Base-by-base conservation (phyloP, 2,797 vertebrate genomes). In the Enteromius anoplus region DNA sequence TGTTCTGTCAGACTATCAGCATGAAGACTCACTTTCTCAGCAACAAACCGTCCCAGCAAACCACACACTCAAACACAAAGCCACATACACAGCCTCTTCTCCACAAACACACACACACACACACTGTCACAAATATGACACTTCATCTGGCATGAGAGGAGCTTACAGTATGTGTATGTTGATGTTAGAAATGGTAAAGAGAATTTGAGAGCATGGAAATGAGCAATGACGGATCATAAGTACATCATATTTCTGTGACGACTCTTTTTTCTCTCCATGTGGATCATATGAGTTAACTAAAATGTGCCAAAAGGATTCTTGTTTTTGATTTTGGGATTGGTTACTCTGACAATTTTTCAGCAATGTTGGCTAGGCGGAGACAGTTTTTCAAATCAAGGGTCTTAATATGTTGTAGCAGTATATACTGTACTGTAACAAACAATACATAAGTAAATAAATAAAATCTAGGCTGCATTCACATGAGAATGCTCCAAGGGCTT, bases 1-100 rank as follows among this genome's bases (percentile, higher is more conserved):
- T 90, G 90, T 88, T 89, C 92, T 90, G 91, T 92, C 92, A 93
- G 88, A 87, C 10, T 12, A 58, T 76, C 84, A 85, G 75, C 77
- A 40, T 81, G 85, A 91, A 90, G 91, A 88, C 91, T 84, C 86
- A 66, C 47, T 82, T 79, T 32, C 64, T 45, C 77, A 75, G 62
- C 55, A 53, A 72, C 65, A 81, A 49, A 84, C 55, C 23, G 40
- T 62, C 60, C 23, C 32, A 15, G 17, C 21, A 47, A 86, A 87
- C 84, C 85, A 84, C 71, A 69, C 78, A 15, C 23, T 72, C 37
- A 51, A 53, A 81, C 17, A 76, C 79, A 75, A 55, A 84, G 53
- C 60, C 70, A 23, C 40, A 83, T 62, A 83, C 34, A 75, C 68
- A 83, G 64, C 40, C 23, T 64, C 76, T 75, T 71, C 51, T 72